Evolutionary conservation across 2,797 vertebrate genomes (phyloP), one percentile per base, ranked within the genome.

Genomic region (Microtus californicus): DNA sequence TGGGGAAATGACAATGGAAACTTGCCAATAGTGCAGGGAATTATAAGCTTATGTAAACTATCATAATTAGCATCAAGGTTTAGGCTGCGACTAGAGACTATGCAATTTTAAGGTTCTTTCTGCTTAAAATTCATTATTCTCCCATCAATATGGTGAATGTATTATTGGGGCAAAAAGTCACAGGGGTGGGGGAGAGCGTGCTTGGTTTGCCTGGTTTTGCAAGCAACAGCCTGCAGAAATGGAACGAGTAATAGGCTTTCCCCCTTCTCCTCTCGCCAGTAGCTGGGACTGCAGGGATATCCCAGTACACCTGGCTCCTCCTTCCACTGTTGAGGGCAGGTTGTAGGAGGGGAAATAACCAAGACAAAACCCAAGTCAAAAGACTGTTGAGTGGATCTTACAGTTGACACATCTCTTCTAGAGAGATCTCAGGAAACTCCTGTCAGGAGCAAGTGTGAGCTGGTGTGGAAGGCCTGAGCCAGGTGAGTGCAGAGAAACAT

Each of bases 381-480:
- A 96, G 27, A 59, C 54, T 86, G 2, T 23, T 81, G 59, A 87
- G 45, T 96, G 96, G 56, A 76, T 81, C 79, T 97, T 71, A 61
- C 94, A 81, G 2, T 54, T 63, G 86, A 81, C 87, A 97, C 76
- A 88, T 95, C 82, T 94, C 94, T 92, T 61, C 29, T n/a, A 59
- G 37, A 88, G 76, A 91, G 86, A 87, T 5, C 92, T 71, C 2
- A 78, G 1, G 45, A 91, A 71, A 79, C 29, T 83, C 96, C 89
- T 48, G n/a, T 89, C 73, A 92, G 79, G 89, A 89, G 14, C 59
- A 79, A 87, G 34, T 92, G 37, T 71, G 96, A 96, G 77, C 94
- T 73, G 94, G 93, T 87, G 71, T 95, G 96, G 92, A 97, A 96
- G 89, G 89, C 94, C 94, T 97, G 91, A 27, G 29, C 71, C 94